Base-by-base conservation (phyloP, 2,797 vertebrate species). In the Thalassophryne amazonica region DNA sequence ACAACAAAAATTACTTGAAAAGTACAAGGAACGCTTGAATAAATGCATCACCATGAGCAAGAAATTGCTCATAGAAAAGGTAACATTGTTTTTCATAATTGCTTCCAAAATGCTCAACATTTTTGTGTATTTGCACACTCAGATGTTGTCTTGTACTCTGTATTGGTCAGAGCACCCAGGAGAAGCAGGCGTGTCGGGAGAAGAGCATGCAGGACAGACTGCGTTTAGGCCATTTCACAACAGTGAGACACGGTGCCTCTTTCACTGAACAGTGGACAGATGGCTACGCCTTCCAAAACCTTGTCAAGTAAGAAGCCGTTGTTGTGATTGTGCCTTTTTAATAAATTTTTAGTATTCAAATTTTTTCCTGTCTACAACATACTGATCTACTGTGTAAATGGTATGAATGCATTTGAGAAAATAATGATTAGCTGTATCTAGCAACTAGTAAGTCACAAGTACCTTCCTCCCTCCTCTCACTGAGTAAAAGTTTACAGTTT, bases 41-140 rank as follows among this genome's bases (percentile, higher is more conserved):
- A 99, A 98, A 86, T 99, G 97, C 79, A 98, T 99, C 88, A 96
- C 93, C 56, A 99, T 99, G 97, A 99, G 96, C 88, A 99, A 99
- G 89, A 99, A 97, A 77, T 88, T 99, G 86, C 92, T 99, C 14
- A 95, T 99, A 87, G 96, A 99, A 87, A 99, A 99, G 92, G 97
- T 97, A 86, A 74, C 19, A 1, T 3, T 18, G 1, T 32, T 32
- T 38, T 46, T 50, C 2, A 46, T 10, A 12, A 4, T 2, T 7
- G 3, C 2, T 21, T 43, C 2, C 16, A 29, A 1, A 6, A 16
- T 12, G 15, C 4, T 25, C 0, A 7, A 11, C 5, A 13, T 31
- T 9, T 34, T 1, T 12, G 3, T 14, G 2, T 17, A 5, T 45
- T 0, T 37, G 4, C 12, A 12, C 33, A 40, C 2, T 4, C 7